Conservation (phyloP, 2,797 vertebrate species). For the Spinus olivaceus region DNA sequence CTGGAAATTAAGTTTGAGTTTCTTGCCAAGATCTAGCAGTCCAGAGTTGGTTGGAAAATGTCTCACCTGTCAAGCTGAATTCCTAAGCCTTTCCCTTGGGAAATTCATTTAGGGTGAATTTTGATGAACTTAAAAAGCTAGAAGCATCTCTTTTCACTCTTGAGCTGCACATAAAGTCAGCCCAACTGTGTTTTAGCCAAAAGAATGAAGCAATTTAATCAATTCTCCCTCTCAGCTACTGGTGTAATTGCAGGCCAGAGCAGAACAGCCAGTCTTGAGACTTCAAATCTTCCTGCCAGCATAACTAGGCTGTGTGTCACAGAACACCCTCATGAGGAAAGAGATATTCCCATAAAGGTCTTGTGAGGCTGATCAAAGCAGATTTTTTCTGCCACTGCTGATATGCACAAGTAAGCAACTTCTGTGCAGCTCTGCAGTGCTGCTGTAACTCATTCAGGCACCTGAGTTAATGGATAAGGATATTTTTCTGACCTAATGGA, state of each 20-base stretch:
- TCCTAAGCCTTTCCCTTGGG: neutral
- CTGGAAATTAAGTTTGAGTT: neutral
- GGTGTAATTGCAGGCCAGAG: neutral
- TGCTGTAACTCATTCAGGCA: neutral
- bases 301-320: neutral
- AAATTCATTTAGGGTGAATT: neutral
- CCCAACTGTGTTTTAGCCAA: neutral
- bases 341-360: neutral
- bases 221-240: neutral
- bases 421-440: neutral
- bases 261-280: neutral
- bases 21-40: neutral
- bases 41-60: fast-evolving
- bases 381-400: neutral
- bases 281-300: neutral
- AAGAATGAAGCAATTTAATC: neutral
- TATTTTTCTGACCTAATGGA: neutral
- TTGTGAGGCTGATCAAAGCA: neutral
- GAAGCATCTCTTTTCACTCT: neutral
- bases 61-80: neutral
- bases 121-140: neutral
- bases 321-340: neutral
- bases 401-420: neutral
- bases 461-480: neutral
- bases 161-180: neutral